phyloP scores from a whole-genome alignment of 2,797 vertebrate species.

The Anisognathus igniventris region DNA sequence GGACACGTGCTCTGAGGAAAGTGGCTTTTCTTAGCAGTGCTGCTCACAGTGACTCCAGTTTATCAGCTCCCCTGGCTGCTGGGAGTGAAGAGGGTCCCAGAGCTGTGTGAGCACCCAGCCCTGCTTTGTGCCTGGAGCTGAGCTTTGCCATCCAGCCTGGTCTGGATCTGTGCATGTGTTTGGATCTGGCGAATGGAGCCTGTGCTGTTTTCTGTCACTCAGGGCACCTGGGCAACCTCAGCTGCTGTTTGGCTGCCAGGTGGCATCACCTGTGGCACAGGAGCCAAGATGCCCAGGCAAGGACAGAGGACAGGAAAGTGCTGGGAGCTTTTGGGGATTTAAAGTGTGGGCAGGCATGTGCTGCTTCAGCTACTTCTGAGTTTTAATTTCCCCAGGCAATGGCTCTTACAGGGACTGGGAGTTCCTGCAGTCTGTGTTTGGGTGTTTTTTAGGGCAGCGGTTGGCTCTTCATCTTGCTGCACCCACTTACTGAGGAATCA shows the following conservation, averaged over 20 bases:
- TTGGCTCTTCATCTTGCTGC: neutral
- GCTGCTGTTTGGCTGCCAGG: neutral
- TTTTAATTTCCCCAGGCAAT: slow-evolving; percentile 9
- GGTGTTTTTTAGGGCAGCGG: neutral
- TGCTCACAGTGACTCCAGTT: neutral
- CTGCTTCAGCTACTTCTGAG: slow-evolving; percentile 27
- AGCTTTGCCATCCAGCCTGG: neutral
- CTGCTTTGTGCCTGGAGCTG: neutral
- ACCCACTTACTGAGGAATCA: neutral
- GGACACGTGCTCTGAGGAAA: neutral
- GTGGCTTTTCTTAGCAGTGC: neutral
- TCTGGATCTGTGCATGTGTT: accelerated
- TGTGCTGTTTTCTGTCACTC: neutral
- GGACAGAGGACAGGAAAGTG: neutral
- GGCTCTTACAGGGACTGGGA: neutral
- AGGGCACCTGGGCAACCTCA: neutral
- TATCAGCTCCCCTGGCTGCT: neutral
- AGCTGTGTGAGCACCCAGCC: accelerated
- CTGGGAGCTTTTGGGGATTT: neutral
- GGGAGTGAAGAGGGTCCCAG: neutral
- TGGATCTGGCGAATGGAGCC: neutral
- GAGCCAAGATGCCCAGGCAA: neutral
- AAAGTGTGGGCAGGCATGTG: neutral
- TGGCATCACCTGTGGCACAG: neutral
- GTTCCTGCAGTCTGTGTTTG: neutral